Evolutionary conservation across 1,140 invertebrate species (phyloP).

Genomic region (Linepithema humile): DNA sequence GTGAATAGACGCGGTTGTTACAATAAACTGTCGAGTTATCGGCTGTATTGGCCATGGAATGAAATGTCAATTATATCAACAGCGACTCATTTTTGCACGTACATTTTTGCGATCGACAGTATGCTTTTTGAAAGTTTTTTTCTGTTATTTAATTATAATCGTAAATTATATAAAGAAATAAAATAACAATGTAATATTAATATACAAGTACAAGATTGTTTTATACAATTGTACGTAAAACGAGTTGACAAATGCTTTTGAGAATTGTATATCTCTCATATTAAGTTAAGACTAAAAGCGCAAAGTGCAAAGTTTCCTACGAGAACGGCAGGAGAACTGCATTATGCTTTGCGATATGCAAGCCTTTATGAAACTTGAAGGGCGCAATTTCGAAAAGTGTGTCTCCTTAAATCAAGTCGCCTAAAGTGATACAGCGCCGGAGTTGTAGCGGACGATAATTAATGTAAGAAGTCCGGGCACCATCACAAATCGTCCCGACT

Average conservation of each 20-base stretch:
- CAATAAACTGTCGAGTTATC: background rate
- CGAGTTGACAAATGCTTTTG: background rate
- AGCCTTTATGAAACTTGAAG: constrained; percentile 26
- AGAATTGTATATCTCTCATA: constrained; percentile 1
- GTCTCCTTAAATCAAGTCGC: constrained; percentile 51
- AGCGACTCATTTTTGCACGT: background rate
- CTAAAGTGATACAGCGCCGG: constrained; percentile 28
- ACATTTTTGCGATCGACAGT: background rate
- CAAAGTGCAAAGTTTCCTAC: constrained; percentile 32
- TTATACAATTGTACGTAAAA: background rate
- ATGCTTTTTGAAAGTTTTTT: background rate
- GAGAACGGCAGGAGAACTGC: background rate
- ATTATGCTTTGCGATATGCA: constrained; percentile 19
- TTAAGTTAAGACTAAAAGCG: constrained; percentile 22
- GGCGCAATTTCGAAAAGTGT: constrained; percentile 26
- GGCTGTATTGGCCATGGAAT: background rate
- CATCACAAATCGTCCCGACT: constrained; percentile 44
- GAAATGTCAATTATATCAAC: background rate
- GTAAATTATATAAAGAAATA: background rate
- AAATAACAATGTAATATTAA: background rate
- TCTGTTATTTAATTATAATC: too few relatives aligned
- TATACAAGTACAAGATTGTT: background rate
- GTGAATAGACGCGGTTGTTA: background rate
- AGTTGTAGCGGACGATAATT: constrained; percentile 14
- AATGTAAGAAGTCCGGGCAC: constrained; percentile 38